Evolutionary conservation across 1,140 invertebrate species (phyloP).

Genomic region (Drosophila repletoides): DNA sequence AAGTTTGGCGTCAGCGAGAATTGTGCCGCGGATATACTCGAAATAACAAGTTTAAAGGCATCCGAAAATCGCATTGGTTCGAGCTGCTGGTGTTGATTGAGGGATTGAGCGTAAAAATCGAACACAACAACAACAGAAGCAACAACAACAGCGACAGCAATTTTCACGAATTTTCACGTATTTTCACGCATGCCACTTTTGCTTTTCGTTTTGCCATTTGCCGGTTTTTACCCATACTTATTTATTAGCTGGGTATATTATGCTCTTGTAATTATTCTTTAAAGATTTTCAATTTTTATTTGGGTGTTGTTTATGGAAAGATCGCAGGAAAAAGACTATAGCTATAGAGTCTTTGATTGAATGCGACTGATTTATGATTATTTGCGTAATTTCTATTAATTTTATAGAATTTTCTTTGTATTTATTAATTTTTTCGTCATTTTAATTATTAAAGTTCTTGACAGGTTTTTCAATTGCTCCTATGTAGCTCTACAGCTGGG

Average conservation of each 20-base stretch:
- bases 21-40: constrained; percentile 63
- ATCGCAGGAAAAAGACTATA: too few relatives aligned
- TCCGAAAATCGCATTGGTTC: constrained; percentile 44
- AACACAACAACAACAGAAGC: constrained; percentile 44
- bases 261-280: not conserved
- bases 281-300: too few relatives aligned
- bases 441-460: too few relatives aligned
- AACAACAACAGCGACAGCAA: not conserved
- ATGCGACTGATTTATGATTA: too few relatives aligned
- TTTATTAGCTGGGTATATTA: not conserved
- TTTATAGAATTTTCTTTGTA: too few relatives aligned
- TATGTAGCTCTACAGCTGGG: too few relatives aligned
- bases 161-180: constrained; percentile 62
- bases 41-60: constrained; percentile 80
- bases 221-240: constrained; percentile 16
- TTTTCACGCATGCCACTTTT: constrained; percentile 66
- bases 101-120: constrained; percentile 77
- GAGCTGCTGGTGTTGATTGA: constrained; percentile 62
- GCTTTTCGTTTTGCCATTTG: constrained; percentile 40
- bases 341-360: too few relatives aligned
- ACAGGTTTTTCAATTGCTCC: not conserved
- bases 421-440: too few relatives aligned
- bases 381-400: too few relatives aligned
- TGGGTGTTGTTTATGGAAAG: too few relatives aligned
- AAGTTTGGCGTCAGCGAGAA: constrained; percentile 31